Base-by-base conservation (phyloP, 2,888 invertebrate species). In the Oasisia sp. region DNA sequence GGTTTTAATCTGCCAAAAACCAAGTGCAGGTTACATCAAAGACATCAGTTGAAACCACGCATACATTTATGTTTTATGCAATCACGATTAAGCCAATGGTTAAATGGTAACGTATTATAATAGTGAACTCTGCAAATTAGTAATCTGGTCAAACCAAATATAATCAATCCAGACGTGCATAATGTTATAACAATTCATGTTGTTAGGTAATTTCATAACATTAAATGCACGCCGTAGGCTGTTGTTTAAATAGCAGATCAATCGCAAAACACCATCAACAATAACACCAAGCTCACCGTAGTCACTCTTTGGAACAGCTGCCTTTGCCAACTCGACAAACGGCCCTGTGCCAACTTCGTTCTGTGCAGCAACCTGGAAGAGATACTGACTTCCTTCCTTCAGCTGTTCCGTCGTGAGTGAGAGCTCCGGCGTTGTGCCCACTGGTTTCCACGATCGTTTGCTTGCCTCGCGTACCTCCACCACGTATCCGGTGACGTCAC, bases 341-440 rank as follows among this genome's bases (percentile, higher is more conserved):
- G 94, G 94, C 44, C 95, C 95, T 50, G 94, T 91, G 58, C 98
- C 99, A 95, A 98, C 98, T 94, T 98, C 97, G 97, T 99, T 99
- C 92, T 98, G 97, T 0, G 98, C 98, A 0, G 98, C 98, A 9
- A 99, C 97, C 93, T 98, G 97, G 96, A 99, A 98, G 96, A 98
- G 98, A 96, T 98, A 99, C 7, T 94, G 94, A 91, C 94, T 93
- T 38, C 95, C 95, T 92, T 95, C 95, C 32, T 93, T 94, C 38
- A 95, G 94, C 89, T 94, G 93, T 27, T 92, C 93, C 27, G 94
- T 94, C 9, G 92, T 93, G 92, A 50, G 92, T 45, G 91, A 92
- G 32, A 91, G 89, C 32, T 93, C 92, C n/a, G 19, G 14, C 0
- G 74, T 74, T 7, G 74, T 74, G 74, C 44, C 74, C 9, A 38